Conservation (phyloP, 2,113 vertebrate species). For the Nerophis ophidion region DNA sequence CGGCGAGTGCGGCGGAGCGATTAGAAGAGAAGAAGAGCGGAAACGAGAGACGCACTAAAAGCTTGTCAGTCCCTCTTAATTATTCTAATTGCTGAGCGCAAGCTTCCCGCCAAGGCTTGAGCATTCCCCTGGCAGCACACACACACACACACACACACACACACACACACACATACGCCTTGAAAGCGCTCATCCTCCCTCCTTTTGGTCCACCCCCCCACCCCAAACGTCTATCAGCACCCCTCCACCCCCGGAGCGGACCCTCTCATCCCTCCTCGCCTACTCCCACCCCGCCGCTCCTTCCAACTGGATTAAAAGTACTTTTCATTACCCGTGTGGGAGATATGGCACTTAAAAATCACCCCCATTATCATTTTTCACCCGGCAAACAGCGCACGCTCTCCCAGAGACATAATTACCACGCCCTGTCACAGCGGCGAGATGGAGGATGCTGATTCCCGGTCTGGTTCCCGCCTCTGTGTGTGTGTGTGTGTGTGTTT, state of each 20-base stretch:
- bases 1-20: conserved; percentile 3
- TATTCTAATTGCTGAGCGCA: conserved; percentile 69
- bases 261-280: conserved; percentile 63
- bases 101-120: conserved; percentile 62
- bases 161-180: conserved; percentile 36
- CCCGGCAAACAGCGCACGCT: conserved; percentile 69
- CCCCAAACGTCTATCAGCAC: conserved; percentile 56
- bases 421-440: conserved; percentile 65
- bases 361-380: conserved; percentile 74
- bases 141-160: conserved; percentile 37
- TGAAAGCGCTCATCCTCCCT: conserved; percentile 41
- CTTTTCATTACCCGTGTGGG: conserved; percentile 71
- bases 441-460: conserved; percentile 68
- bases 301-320: conserved; percentile 73
- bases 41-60: conserved; percentile 53
- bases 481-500: too few species aligned
- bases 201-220: conserved; percentile 46
- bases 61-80: conserved; percentile 66
- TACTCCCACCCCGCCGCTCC: conserved; percentile 58
- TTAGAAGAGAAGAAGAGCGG: conserved; percentile 11
- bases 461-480: conserved; percentile 57
- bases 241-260: conserved; percentile 54
- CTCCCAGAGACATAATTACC: conserved; percentile 70
- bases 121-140: conserved; percentile 54
- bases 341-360: conserved; percentile 75